A percentile compares a stretch with the other conserved stretches of the same genome.
These are phyloP conservation scores for Tetramorium alpestre DNA, from an alignment of 1,140 invertebrate species.

Conservation along the genomic window DNA sequence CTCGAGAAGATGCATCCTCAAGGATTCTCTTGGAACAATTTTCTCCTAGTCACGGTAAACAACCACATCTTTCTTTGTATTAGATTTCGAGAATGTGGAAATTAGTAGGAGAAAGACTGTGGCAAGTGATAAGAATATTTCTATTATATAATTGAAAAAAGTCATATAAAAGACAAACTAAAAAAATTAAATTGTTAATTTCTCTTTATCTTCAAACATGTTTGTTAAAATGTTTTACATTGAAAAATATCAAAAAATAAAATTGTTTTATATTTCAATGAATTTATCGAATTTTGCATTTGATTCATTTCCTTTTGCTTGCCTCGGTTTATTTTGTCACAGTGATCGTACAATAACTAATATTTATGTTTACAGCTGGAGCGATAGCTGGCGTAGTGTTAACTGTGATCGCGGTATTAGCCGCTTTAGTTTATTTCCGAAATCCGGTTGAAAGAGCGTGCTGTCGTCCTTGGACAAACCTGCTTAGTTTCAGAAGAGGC, in stretches of 20 bases:
- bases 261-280: neutral
- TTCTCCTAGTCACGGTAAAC: constrained; percentile 61
- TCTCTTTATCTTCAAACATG: neutral
- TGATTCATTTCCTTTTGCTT: neutral
- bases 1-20: neutral
- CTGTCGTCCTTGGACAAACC: constrained; percentile 56
- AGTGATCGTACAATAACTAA: neutral
- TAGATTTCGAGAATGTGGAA: neutral
- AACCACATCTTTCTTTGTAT: neutral
- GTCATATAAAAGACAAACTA: neutral
- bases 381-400: constrained; percentile 40
- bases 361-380: constrained; percentile 62
- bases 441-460: constrained; percentile 65
- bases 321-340: neutral
- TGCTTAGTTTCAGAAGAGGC: constrained; percentile 61
- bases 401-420: constrained; percentile 43
- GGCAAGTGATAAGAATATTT: neutral
- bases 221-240: neutral
- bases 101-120: neutral
- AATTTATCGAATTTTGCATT: neutral
- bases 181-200: neutral
- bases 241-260: neutral
- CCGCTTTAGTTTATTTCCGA: constrained; percentile 66
- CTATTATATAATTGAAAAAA: neutral
- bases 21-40: neutral